Percentiles rank a stretch among this genome's conserved stretches.
phyloP scores from a whole-genome alignment of 2,797 vertebrate species.

The Chanos chanos region DNA sequence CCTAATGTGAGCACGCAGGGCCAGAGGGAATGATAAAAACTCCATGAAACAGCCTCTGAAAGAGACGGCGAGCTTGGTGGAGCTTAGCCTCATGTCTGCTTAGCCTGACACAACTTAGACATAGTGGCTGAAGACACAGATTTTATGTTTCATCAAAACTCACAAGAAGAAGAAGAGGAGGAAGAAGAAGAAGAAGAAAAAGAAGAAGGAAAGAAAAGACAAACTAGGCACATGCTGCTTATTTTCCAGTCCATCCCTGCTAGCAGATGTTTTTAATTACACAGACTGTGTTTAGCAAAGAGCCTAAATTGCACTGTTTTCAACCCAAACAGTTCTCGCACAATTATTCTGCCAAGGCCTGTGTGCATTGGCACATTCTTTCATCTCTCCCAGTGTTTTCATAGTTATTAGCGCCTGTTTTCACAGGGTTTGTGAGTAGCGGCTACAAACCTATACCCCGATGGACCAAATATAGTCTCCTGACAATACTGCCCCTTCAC shows the following conservation, averaged over 20 bases:
- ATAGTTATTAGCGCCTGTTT: constrained; percentile 84
- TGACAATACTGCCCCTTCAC: constrained; percentile 21
- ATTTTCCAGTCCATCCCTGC: constrained; percentile 60
- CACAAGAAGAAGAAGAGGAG: background rate
- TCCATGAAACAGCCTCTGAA: constrained; percentile 23
- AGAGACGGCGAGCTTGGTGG: constrained; percentile 14
- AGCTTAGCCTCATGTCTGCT: constrained; percentile 33
- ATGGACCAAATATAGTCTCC: constrained; percentile 60
- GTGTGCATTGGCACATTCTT: constrained; percentile 76
- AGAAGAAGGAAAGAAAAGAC: constrained; percentile 34
- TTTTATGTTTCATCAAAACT: constrained; percentile 26
- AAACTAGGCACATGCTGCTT: constrained; percentile 50
- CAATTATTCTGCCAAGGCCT: constrained; percentile 86
- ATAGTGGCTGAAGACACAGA: constrained; percentile 17
- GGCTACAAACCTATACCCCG: constrained; percentile 50
- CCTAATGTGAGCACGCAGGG: constrained; percentile 35
- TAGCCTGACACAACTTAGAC: constrained; percentile 20
- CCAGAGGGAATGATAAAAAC: constrained; percentile 20
- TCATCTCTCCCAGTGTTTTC: constrained; percentile 81
- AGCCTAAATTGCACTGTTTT: constrained; percentile 80
- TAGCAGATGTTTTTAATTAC: constrained; percentile 85
- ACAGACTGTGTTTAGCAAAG: constrained; percentile 72
- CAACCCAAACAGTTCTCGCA: constrained; percentile 77
- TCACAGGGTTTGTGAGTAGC: constrained; percentile 53
- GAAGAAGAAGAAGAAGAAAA: constrained; percentile 8